Percentiles rank a stretch among this genome's conserved stretches.
These are phyloP conservation scores for Strongylocentrotus purpuratus DNA, from an alignment of 35 echinoderm and acorn worm species.

Conservation along the genomic window DNA sequence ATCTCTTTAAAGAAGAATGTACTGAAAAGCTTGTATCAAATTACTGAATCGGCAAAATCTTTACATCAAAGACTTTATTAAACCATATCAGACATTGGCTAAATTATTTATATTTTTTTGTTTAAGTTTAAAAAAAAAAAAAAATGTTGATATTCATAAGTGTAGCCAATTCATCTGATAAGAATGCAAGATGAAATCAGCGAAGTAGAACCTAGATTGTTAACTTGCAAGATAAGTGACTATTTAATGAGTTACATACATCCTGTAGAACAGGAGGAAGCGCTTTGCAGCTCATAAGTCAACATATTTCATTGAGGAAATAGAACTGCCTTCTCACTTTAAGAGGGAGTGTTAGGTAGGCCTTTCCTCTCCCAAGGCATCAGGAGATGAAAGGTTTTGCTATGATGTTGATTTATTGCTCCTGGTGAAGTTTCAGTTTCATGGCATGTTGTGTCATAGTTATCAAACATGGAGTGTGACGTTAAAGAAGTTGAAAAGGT, in stretches of 20 bases:
- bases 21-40: too few relatives aligned
- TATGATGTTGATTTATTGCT: neutral
- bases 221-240: neutral
- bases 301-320: neutral
- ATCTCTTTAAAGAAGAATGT: too few relatives aligned
- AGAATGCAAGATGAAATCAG: neutral
- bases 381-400: neutral
- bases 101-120: neutral
- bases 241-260: neutral
- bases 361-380: neutral
- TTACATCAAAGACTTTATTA: too few relatives aligned
- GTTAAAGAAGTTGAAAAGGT: neutral
- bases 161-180: neutral
- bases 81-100: too few relatives aligned
- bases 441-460: neutral
- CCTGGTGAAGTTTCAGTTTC: neutral
- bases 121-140: neutral
- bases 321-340: neutral
- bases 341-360: neutral
- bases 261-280: neutral
- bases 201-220: neutral
- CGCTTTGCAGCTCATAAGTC: neutral
- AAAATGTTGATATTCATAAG: neutral
- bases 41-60: too few relatives aligned
- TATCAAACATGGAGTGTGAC: neutral